Conservation (phyloP, 2,113 vertebrate genomes). For the Oceanodroma tethys region DNA sequence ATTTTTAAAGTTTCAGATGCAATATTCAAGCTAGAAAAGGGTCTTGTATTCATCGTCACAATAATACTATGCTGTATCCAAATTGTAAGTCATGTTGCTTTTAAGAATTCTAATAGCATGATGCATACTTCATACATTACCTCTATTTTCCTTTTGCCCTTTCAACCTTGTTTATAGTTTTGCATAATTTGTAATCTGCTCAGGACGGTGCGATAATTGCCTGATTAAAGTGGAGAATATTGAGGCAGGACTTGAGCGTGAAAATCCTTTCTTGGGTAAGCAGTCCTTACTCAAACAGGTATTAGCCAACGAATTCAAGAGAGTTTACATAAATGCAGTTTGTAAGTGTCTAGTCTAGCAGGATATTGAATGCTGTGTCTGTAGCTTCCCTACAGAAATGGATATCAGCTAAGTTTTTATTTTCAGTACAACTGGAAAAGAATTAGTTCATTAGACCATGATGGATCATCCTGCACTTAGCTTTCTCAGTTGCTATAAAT, state of each 20-base stretch:
- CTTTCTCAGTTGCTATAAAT: background rate
- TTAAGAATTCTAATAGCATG: conserved; percentile 4
- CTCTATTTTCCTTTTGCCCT: conserved; percentile 45
- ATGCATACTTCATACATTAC: background rate
- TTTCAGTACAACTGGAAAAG: background rate
- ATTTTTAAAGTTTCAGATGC: background rate
- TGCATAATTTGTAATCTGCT: conserved; percentile 42
- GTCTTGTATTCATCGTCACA: background rate
- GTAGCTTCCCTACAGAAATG: background rate
- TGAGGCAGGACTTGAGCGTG: background rate
- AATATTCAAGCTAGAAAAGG: background rate
- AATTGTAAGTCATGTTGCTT: background rate
- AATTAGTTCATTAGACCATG: background rate
- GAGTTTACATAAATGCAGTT: background rate
- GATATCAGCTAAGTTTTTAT: background rate
- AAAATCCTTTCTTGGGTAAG: conserved; percentile 26
- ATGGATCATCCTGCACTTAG: background rate
- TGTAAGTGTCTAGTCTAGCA: background rate
- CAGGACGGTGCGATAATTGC: conserved; percentile 32
- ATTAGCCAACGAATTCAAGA: background rate
- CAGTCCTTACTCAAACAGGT: conserved; percentile 18
- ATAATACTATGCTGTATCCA: background rate
- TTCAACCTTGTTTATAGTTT: conserved; percentile 15
- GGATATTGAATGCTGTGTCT: fast-evolving
- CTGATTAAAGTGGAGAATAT: conserved; percentile 2